Evolutionary conservation across 2,797 vertebrate species (phyloP).

Genomic region (Selene dorsalis): DNA sequence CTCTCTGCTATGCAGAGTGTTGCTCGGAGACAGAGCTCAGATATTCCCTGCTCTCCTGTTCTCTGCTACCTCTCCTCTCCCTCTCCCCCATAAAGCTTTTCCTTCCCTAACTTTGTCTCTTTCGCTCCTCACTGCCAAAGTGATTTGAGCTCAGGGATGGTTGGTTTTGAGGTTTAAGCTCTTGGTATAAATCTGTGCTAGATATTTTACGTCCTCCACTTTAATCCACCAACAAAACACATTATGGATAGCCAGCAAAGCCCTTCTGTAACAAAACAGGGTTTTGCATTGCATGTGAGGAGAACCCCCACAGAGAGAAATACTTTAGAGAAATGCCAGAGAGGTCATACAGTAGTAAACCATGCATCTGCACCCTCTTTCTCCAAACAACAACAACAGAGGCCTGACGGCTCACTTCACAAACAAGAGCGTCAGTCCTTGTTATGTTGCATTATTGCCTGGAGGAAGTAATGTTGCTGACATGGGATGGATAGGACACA

Average conservation of each 20-base stretch:
- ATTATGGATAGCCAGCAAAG: constrained; percentile 47
- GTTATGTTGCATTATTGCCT: constrained; percentile 67
- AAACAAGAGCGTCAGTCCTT: constrained; percentile 59
- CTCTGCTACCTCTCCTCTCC: constrained; percentile 19
- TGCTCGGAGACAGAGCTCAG: constrained; percentile 70
- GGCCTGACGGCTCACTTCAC: constrained; percentile 61
- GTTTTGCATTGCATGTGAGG: constrained; percentile 28
- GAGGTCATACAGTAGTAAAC: constrained; percentile 32
- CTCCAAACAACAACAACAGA: constrained; percentile 30
- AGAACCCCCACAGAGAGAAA: constrained; percentile 33
- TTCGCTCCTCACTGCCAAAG: constrained; percentile 27
- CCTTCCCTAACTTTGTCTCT: constrained; percentile 31
- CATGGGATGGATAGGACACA: constrained; percentile 59
- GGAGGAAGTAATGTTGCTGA: constrained; percentile 69
- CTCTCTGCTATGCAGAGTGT: constrained; percentile 64
- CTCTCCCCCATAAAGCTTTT: constrained; percentile 30
- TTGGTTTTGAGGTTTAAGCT: constrained; percentile 58
- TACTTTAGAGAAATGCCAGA: constrained; percentile 4
- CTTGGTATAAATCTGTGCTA: constrained; percentile 50
- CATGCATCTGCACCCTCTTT: constrained; percentile 20
- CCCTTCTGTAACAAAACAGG: constrained; percentile 32
- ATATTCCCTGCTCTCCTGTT: constrained; percentile 48
- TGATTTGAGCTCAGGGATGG: constrained; percentile 60
- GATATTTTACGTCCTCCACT: constrained; percentile 58
- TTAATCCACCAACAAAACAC: constrained; percentile 70